Evolutionary conservation across 2,888 invertebrate species (phyloP), one percentile per base, ranked within the genome.

Genomic region (Melieria picta): DNA sequence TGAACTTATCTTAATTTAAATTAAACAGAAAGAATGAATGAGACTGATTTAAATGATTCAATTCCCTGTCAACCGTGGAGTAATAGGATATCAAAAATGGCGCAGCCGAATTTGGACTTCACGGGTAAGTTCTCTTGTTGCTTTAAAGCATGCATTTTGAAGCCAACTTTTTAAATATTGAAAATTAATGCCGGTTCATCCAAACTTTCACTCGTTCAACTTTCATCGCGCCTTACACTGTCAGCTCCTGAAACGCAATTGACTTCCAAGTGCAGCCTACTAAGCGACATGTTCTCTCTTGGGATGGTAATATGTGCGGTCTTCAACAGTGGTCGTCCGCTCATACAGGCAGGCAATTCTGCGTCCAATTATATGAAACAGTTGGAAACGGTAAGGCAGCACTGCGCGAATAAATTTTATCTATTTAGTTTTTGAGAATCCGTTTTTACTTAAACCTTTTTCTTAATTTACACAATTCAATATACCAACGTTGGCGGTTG

Each of bases 271-370:
- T 94, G 94, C 88, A 95, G 94, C 84, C 93, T 94, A 68, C 90
- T 94, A 60, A 97, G 97, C 79, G 99, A 99, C 87, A 98, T 99
- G 94, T 99, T 94, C 88, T 97, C 98, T 0, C 89, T 99, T 78
- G 99, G 98, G 16, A 93, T 99, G 91, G 93, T 97, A 68, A 93
- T 99, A 79, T 96, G 95, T 84, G 91, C 97, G 72, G 91, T 98
- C 71, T 98, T 96, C 89, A 98, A 98, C 88, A 90, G 92, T 75
- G 98, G 99, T 50, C 91, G 92, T 78, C 91, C 96, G 0, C 89
- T 99, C 57, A 93, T 99, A 76, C 95, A 96, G 84, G 94, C 98
- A 11, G 94, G 94, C 84, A 94, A 97, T 88, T 97, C 94, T 81
- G 92, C 93, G 60, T 92, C 95, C 76, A 91, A 93, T 74, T 98